Evolutionary conservation across 2,888 invertebrate species (phyloP).

Genomic region (Microctonus brassicae): DNA sequence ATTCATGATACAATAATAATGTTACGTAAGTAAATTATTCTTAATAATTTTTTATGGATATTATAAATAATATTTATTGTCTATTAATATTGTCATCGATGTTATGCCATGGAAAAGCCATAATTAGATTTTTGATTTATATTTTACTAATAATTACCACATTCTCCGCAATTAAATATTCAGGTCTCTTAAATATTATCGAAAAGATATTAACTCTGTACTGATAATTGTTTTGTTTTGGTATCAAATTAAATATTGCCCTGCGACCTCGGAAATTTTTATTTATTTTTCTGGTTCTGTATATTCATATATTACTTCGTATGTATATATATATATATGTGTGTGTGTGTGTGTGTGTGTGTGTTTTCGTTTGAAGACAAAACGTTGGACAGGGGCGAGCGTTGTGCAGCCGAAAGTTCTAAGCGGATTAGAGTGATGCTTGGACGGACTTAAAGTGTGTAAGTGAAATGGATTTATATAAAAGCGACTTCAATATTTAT

Average conservation of each 20-base stretch:
- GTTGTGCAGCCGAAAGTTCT: constrained; percentile 27
- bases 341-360: not conserved
- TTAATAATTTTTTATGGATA: not conserved
- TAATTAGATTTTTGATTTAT: no score
- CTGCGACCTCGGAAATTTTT: no score
- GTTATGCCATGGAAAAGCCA: no score
- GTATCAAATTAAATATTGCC: no score
- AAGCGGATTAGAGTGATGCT: constrained; percentile 27
- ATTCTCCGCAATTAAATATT: no score
- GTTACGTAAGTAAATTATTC: not conserved
- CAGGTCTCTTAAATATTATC: not conserved
- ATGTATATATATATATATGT: not conserved
- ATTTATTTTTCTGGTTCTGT: not conserved
- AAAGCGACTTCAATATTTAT: not conserved
- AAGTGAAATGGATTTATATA: not conserved
- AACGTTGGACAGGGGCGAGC: not conserved
- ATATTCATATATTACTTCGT: not conserved
- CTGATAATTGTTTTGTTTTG: not conserved
- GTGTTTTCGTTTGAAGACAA: not conserved
- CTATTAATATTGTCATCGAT: no score
- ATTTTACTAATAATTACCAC: no score
- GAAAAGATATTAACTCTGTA: not conserved
- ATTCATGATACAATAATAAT: not conserved
- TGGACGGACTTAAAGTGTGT: no score
- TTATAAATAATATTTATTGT: no score